Base-by-base conservation (phyloP, 2,113 vertebrate species). In the Lycaon pictus region DNA sequence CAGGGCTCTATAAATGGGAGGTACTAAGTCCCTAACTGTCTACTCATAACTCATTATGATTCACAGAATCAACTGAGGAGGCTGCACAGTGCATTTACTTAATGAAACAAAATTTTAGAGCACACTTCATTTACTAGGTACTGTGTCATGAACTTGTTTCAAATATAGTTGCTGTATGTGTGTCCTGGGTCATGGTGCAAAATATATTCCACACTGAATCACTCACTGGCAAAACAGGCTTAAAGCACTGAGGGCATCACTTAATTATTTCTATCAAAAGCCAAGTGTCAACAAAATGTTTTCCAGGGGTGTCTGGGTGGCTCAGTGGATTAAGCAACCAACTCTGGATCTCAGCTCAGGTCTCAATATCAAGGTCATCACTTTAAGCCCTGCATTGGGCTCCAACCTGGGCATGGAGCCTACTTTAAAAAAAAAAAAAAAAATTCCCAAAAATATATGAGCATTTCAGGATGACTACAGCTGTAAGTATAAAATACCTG, bases 201-300 rank as follows among this genome's bases (percentile, higher is more conserved):
- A 96, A 71, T 22, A 27, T 13, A 69, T 27, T 81, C 32, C 74
- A 87, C 37, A 84, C 10, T 15, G 62, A 69, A 60, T 37, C 25
- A 85, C 29, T 89, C 27, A 67, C 60, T 90, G 53, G 56, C 58
- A 83, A 65, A 88, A 80, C 43, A 93, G 83, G 22, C 56, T 83
- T 84, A 69, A 77, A 95, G 86, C 12, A 69, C 16, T 29, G 13
- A 84, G 9, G 11, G 7, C 12, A 43, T 51, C 16, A 60, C 17
- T 79, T 56, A 58, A 69, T 71, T 88, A 48, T 82, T 51, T 37
- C 35, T 51, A 76, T 65, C 29, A 56, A 97, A 71, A 90, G 19
- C 8, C 43, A 81, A 83, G 16, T 51, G 60, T 58, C 82, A 93
- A 90, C 55, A 82, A 95, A 96, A 93, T 12, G 56, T 67, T 85